Conservation (phyloP, 2,888 invertebrate species). For the Spialia ferax region DNA sequence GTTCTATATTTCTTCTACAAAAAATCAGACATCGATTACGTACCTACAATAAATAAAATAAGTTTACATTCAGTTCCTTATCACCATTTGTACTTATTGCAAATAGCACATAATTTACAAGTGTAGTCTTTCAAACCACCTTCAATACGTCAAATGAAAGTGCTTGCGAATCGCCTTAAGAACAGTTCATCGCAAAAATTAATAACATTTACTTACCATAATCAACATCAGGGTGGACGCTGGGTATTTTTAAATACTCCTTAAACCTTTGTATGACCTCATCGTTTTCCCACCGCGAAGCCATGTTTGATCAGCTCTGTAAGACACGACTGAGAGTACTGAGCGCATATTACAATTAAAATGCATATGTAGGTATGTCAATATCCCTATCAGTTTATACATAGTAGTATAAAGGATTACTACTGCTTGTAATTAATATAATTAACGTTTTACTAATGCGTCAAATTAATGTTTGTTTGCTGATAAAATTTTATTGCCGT, state of each 20-base stretch:
- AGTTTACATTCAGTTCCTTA: too few relatives aligned
- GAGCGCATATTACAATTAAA: neutral
- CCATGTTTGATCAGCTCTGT: constrained; percentile 45
- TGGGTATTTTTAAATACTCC: constrained; percentile 94
- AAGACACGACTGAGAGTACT: neutral
- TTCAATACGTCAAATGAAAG: neutral
- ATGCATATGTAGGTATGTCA: neutral
- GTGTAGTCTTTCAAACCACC: too few relatives aligned
- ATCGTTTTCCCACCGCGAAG: constrained; percentile 69
- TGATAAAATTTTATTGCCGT: too few relatives aligned
- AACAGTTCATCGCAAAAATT: neutral
- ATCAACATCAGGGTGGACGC: constrained; percentile 95
- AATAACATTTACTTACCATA: constrained; percentile 88
- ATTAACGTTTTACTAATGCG: too few relatives aligned
- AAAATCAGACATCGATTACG: too few relatives aligned
- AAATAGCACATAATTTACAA: too few relatives aligned
- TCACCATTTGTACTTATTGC: too few relatives aligned
- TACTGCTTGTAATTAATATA: too few relatives aligned
- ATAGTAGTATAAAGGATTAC: too few relatives aligned
- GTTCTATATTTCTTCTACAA: too few relatives aligned
- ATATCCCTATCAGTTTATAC: constrained; percentile 2
- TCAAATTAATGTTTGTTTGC: too few relatives aligned
- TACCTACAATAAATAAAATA: too few relatives aligned
- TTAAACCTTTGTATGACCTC: constrained; percentile 92
- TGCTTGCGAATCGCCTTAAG: neutral